Evolutionary conservation across 64 coral and sea anemone species (phyloP).

Genomic region (Exaiptasia diaphana): DNA sequence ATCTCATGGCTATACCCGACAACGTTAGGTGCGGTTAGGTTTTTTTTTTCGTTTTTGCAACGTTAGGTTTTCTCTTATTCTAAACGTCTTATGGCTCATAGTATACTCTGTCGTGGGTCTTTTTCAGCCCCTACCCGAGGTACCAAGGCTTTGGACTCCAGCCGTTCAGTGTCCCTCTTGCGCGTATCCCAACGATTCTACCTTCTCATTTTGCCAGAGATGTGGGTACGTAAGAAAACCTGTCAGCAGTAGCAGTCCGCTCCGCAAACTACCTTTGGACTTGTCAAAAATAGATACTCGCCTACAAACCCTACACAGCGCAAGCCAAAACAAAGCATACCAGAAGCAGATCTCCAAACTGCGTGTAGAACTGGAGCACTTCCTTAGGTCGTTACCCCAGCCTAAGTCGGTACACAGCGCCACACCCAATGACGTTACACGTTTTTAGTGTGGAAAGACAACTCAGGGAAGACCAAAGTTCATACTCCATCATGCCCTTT

Average conservation of each 20-base stretch:
- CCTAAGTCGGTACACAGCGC: not conserved
- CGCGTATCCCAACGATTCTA: not conserved
- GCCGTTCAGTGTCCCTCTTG: not conserved
- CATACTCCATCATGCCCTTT: not conserved
- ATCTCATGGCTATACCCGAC: no score
- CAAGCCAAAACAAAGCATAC: not conserved
- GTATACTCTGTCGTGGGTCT: no score
- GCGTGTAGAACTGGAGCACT: not conserved
- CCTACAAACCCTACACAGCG: not conserved
- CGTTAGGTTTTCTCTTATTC: no score
- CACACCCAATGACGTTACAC: not conserved
- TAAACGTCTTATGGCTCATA: no score
- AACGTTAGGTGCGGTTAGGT: no score
- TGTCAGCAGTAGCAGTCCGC: not conserved
- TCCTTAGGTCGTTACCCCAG: not conserved
- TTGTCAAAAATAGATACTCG: not conserved
- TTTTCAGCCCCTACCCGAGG: slow-evolving; percentile 3
- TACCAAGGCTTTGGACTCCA: slow-evolving; percentile 1
- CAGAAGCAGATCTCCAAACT: not conserved
- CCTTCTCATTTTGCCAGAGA: slow-evolving; percentile 33
- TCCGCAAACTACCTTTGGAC: not conserved
- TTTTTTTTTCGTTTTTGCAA: no score
- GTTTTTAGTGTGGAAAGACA: slow-evolving; percentile 34
- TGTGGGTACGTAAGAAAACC: slow-evolving; percentile 19
- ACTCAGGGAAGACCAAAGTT: not conserved